Percentiles rank a stretch among this genome's conserved stretches.
Conservation (phyloP, 35 echinoderm and acorn worm genomes). For the Amphiura filiformis region DNA sequence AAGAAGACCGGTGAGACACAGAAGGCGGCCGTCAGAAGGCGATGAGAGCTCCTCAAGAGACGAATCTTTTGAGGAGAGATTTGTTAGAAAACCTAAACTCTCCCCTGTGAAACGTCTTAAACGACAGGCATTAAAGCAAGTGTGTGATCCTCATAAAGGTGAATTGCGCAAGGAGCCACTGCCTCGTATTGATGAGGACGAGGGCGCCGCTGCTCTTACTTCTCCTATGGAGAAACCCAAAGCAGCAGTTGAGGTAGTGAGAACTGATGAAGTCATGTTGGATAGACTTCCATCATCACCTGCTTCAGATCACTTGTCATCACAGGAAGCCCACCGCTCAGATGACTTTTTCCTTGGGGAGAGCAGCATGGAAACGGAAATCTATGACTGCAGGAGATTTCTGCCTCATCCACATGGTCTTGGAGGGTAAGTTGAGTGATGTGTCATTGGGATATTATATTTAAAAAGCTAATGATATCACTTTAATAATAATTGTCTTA, state of each 20-base stretch:
- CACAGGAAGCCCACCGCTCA: slow-evolving; percentile 29
- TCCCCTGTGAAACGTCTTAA: background rate
- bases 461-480: background rate
- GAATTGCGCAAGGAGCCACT: background rate
- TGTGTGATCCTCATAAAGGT: background rate
- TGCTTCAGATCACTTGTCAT: slow-evolving; percentile 25
- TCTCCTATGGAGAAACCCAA: background rate
- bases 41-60: background rate
- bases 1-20: background rate
- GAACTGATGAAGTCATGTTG: slow-evolving; percentile 7
- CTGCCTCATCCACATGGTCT: slow-evolving; percentile 38
- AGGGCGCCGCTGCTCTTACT: background rate
- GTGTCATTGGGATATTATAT: background rate
- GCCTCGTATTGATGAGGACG: background rate
- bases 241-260: slow-evolving; percentile 22
- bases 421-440: slow-evolving; percentile 31
- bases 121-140: background rate
- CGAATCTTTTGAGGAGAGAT: background rate
- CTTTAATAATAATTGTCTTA: background rate
- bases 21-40: too few relatives aligned
- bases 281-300: slow-evolving; percentile 45
- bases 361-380: slow-evolving; percentile 49
- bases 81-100: background rate
- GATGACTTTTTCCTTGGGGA: slow-evolving; percentile 48
- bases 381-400: slow-evolving; percentile 77